A percentile compares a stretch with the other conserved stretches of the same genome.
These are phyloP conservation scores for Todiramphus saurophagus DNA, from an alignment of 2,113 vertebrate genomes.

Conservation along the genomic window DNA sequence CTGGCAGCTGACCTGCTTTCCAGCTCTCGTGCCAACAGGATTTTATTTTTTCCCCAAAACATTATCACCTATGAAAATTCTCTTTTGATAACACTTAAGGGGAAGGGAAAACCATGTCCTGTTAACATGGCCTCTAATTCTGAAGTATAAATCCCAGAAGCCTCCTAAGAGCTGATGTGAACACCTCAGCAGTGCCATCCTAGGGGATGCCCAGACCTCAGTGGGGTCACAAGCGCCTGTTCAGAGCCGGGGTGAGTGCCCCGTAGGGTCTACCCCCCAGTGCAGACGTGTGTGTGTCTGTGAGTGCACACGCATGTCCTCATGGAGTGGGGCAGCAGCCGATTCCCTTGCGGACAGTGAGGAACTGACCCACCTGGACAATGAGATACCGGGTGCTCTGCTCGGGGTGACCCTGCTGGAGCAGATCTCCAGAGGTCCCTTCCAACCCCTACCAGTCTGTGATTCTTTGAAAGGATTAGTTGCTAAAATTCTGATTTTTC, in stretches of 20 bases:
- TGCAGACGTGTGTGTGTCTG: too few relatives aligned
- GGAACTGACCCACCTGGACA: too few relatives aligned
- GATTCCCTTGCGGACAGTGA: neutral
- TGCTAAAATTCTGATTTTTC: neutral
- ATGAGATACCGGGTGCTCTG: neutral
- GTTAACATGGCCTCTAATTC: neutral
- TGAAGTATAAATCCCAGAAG: neutral
- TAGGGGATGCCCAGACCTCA: accelerated
- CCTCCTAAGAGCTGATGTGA: neutral
- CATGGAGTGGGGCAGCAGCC: neutral
- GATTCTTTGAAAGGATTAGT: neutral
- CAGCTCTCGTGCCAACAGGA: neutral
- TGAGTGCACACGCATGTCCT: neutral
- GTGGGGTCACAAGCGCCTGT: neutral
- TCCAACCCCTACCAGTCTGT: neutral
- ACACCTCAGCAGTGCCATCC: neutral
- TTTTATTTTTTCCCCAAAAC: neutral
- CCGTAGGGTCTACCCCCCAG: accelerated
- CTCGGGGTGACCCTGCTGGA: neutral
- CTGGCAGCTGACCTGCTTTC: neutral
- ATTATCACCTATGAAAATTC: neutral
- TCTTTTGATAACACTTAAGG: neutral
- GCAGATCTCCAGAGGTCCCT: neutral
- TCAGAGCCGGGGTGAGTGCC: neutral
- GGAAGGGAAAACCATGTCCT: neutral